Conservation (phyloP, 1,140 invertebrate species). For the Drosophila watanabei region DNA sequence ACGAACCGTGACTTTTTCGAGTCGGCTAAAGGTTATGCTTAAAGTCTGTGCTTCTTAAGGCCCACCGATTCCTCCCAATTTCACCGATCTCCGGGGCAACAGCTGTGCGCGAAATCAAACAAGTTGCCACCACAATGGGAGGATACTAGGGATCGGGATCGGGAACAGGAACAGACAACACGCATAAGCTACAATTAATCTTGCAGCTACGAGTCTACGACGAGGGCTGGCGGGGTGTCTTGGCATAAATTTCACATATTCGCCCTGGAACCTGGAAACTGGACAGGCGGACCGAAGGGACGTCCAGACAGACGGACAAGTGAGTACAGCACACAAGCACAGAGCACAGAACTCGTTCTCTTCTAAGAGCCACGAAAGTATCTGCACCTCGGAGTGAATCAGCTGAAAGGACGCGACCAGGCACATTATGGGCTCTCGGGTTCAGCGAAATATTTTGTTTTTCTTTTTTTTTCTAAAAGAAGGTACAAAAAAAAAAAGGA, state of each 20-base stretch:
- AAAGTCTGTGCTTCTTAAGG: too few species aligned
- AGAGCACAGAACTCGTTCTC: slow-evolving; percentile 41
- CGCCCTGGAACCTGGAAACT: slow-evolving; percentile 32
- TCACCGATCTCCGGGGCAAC: slow-evolving; percentile 53
- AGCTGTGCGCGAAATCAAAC: slow-evolving; percentile 73
- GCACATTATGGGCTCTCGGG: slow-evolving; percentile 69
- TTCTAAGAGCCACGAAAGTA: slow-evolving; percentile 49
- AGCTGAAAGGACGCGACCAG: slow-evolving; percentile 73
- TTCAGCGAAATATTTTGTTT: slow-evolving; percentile 14
- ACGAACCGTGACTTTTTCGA: slow-evolving; percentile 62
- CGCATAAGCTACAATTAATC: slow-evolving; percentile 81
- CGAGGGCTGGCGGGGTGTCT: slow-evolving; percentile 57
- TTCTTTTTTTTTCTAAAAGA: slow-evolving; percentile 13
- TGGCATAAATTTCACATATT: slow-evolving; percentile 78
- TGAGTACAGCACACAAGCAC: slow-evolving; percentile 48
- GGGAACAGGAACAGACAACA: slow-evolving; percentile 43
- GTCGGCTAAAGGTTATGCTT: slow-evolving; percentile 59
- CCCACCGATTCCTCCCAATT: slow-evolving; percentile 40
- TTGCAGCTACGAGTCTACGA: slow-evolving; percentile 53
- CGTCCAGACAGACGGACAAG: slow-evolving; percentile 58
- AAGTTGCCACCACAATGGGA: slow-evolving; percentile 69
- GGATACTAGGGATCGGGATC: slow-evolving; percentile 19
- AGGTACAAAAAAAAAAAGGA: slow-evolving; percentile 20
- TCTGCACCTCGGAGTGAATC: slow-evolving; percentile 71
- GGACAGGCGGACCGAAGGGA: slow-evolving; percentile 41